phyloP scores from a whole-genome alignment of 2,888 invertebrate genomes.

The Colletes collaris region DNA sequence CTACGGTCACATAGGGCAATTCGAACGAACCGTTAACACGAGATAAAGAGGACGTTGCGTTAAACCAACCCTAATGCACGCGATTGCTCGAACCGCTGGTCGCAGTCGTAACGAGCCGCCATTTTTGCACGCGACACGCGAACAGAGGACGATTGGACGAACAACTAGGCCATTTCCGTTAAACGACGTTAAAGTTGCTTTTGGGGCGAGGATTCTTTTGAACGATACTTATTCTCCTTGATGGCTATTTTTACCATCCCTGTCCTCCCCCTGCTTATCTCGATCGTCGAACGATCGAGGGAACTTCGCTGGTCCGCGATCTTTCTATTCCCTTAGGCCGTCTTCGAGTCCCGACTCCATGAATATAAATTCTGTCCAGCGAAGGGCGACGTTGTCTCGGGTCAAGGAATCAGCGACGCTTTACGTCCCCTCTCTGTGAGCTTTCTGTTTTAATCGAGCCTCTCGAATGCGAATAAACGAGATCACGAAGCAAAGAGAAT shows the following conservation, averaged over 20 bases:
- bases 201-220: slow-evolving; percentile 30
- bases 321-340: slow-evolving; percentile 17
- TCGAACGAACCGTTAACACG: slow-evolving; percentile 9
- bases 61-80: slow-evolving; percentile 16
- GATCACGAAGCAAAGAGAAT: slow-evolving; percentile 10
- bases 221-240: slow-evolving; percentile 36
- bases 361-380: slow-evolving; percentile 23
- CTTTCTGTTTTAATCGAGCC: slow-evolving; percentile 15
- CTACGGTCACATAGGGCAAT: too few species aligned
- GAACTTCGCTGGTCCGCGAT: slow-evolving; percentile 27
- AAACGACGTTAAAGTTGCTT: slow-evolving; percentile 42
- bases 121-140: not conserved
- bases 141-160: slow-evolving; percentile 8
- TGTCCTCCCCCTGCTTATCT: not conserved
- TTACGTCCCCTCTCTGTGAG: not conserved
- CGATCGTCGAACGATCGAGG: slow-evolving; percentile 39
- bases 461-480: not conserved
- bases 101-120: not conserved
- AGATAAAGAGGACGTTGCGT: slow-evolving; percentile 8
- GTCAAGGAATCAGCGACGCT: not conserved
- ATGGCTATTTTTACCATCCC: not conserved
- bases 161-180: slow-evolving; percentile 26
- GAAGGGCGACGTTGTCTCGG: too few species aligned
- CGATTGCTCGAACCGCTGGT: slow-evolving; percentile 20
- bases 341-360: slow-evolving; percentile 21